Base-by-base conservation (phyloP, 1,140 invertebrate genomes). In the Drosophila bifasciata region DNA sequence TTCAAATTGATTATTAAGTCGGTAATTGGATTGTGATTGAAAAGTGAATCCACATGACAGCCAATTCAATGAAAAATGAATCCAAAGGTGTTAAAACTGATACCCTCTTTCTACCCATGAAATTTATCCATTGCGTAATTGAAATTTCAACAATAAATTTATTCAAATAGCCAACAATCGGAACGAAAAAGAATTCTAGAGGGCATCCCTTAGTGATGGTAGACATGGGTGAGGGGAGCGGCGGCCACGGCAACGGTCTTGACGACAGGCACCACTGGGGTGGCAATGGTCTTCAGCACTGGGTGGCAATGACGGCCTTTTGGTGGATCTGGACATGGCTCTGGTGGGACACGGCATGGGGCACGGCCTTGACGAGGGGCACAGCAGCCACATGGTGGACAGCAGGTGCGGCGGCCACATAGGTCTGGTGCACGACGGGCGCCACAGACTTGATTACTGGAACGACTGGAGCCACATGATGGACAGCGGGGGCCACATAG, bases 301-400 rank as follows among this genome's bases (percentile, higher is more conserved):
- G 70, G 1, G 80, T 73, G 1, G 63, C 66, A 49, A 79, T 79
- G 63, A 76, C 39, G 56, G 86, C 53, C 67, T 86, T 80, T 59
- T 80, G 78, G 60, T 91, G 90, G 45, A 91, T 89, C 57, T 91
- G 84, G 2, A 86, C 88, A 67, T 90, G 92, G 45, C 92, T 92
- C 75, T 93, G 92, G 78, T 93, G 93, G 15, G 93, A 93, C 19
- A 93, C 89, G 46, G 89, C 80, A 8, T 89, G 85, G 23, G 89
- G 88, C 40, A 73, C 44, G 43, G 64, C 53, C 63, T 86, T 77
- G 13, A 81, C 55, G 8, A 85, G 64, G 40, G 83, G 70, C 4
- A 78, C 75, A 23, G 76, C 67, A 8, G 84, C 76, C n/a, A 62
- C 77, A 7, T 92, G 25, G 51, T 92, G 46, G 55, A 93, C 68